Evolutionary conservation across 2,113 vertebrate genomes (phyloP).

Genomic region (Hyperopisus bebe): DNA sequence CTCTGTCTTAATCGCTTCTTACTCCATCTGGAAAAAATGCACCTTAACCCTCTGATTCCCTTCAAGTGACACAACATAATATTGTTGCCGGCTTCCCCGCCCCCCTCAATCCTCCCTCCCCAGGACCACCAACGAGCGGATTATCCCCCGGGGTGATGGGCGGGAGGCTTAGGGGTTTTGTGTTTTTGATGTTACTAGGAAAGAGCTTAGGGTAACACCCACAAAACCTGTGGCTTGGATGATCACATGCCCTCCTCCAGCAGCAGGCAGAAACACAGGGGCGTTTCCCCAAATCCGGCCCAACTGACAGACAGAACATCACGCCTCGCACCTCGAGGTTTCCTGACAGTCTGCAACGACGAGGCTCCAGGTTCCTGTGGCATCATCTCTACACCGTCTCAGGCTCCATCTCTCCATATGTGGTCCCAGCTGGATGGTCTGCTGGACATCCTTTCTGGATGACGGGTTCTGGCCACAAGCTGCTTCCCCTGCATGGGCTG

Average conservation of each 20-base stretch:
- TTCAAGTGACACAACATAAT: background rate
- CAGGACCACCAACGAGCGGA: background rate
- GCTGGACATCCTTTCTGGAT: background rate
- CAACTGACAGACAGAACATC: background rate
- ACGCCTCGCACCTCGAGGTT: background rate
- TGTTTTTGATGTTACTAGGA: background rate
- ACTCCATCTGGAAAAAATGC: background rate
- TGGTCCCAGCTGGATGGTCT: background rate
- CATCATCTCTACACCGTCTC: background rate
- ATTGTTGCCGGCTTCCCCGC: background rate
- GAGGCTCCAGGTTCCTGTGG: background rate
- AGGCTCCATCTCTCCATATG: background rate
- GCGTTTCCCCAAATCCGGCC: background rate
- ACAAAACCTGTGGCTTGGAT: background rate
- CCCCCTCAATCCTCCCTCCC: background rate
- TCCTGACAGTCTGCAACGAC: background rate
- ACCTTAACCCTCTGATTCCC: background rate
- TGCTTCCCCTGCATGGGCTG: background rate
- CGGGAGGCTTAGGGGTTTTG: background rate
- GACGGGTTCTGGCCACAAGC: background rate
- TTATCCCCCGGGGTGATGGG: background rate
- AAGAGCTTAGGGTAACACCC: background rate
- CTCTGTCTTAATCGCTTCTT: background rate
- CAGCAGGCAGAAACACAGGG: background rate
- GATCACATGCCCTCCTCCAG: background rate